A percentile compares a stretch with the other conserved stretches of the same genome.
phyloP scores from a whole-genome alignment of 2,113 vertebrate genomes.

The Xyrauchen texanus region DNA sequence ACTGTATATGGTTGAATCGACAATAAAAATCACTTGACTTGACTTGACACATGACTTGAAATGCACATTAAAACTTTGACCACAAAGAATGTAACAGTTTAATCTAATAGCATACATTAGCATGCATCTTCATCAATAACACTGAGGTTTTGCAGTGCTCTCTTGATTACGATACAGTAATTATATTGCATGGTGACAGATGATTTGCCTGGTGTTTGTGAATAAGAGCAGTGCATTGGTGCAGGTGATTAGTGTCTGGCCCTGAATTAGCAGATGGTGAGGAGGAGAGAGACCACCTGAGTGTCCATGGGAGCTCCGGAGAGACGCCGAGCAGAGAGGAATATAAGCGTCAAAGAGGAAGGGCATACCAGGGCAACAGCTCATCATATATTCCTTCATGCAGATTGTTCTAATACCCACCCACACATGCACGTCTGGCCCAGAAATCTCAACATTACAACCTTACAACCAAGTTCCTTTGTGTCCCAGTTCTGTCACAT shows the following conservation, averaged over 20 bases:
- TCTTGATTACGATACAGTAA: constrained; percentile 45
- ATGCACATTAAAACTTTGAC: not conserved
- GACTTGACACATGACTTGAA: too few relatives aligned
- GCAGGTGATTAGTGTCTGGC: constrained; percentile 46
- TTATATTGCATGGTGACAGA: constrained; percentile 42
- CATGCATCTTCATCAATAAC: constrained; percentile 32
- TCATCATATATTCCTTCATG: constrained; percentile 31
- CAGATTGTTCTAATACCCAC: constrained; percentile 36
- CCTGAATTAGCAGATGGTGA: constrained; percentile 51
- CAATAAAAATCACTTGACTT: too few relatives aligned
- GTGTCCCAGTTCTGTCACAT: constrained; percentile 45
- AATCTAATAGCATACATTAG: constrained; percentile 24
- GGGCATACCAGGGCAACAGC: constrained; percentile 20
- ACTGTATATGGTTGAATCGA: too few relatives aligned
- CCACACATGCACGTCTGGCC: constrained; percentile 2
- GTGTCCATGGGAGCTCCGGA: constrained; percentile 19
- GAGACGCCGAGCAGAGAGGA: constrained; percentile 19
- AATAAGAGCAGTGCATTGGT: constrained; percentile 45
- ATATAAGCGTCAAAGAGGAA: constrained; percentile 8
- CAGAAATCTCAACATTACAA: constrained; percentile 33
- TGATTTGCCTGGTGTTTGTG: constrained; percentile 41
- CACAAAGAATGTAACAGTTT: not conserved
- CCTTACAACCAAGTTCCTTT: constrained; percentile 9
- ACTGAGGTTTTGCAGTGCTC: constrained; percentile 13
- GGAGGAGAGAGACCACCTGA: constrained; percentile 26